phyloP scores from a whole-genome alignment of 2,888 invertebrate species.

The Incurvaria masculella region DNA sequence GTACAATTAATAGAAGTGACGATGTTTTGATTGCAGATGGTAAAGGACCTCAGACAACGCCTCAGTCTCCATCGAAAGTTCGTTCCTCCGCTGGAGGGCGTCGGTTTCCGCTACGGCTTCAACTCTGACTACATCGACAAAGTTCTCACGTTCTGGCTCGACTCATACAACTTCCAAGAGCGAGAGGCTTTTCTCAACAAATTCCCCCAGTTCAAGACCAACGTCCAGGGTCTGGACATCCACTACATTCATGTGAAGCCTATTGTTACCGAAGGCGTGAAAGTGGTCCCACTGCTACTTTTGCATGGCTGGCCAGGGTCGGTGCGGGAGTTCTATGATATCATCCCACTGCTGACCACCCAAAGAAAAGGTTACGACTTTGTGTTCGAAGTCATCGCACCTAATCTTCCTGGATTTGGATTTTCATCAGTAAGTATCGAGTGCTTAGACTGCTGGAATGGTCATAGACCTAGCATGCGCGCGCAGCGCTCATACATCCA shows the following conservation, averaged over 20 bases:
- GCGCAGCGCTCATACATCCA: no score
- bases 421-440: conserved; percentile 36
- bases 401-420: conserved; percentile 53
- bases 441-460: no score
- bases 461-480: no score
- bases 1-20: not conserved
- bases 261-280: conserved; percentile 11
- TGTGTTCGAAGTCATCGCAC: conserved; percentile 60
- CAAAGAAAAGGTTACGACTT: conserved; percentile 50
- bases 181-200: conserved; percentile 61
- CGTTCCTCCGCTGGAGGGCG: conserved; percentile 30
- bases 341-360: conserved; percentile 62
- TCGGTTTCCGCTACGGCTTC: conserved; percentile 60
- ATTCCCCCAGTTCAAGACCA: conserved; percentile 67
- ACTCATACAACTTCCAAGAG: conserved; percentile 64
- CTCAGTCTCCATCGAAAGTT: conserved; percentile 16
- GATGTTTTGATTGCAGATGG: conserved; percentile 14
- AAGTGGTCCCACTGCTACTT: conserved; percentile 64
- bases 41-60: conserved; percentile 18
- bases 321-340: conserved; percentile 70
- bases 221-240: conserved; percentile 67
- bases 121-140: conserved; percentile 43
- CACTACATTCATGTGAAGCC: conserved; percentile 68
- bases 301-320: conserved; percentile 86
- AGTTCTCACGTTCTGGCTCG: conserved; percentile 57